Evolutionary conservation across 2,797 vertebrate species (phyloP).

Genomic region (Octomys mimax): DNA sequence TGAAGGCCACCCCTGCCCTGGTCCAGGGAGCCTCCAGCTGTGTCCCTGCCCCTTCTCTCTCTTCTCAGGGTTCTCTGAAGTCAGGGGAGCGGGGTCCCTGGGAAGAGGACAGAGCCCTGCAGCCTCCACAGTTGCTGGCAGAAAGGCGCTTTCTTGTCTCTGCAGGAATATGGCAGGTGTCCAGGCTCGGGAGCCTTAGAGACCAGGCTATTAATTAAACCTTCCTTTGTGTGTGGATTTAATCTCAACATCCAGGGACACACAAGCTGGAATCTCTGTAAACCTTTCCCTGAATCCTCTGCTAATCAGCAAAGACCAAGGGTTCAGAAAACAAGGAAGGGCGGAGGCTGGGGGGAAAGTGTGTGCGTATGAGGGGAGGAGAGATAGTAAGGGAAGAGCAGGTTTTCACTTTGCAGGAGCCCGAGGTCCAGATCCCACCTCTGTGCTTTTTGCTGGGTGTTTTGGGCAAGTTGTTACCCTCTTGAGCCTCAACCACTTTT

Average conservation of each 20-base stretch:
- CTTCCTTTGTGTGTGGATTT: conserved; percentile 25
- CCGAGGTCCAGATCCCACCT: not conserved
- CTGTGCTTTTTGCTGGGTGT: not conserved
- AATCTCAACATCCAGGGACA: conserved; percentile 18
- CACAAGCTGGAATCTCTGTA: conserved; percentile 26
- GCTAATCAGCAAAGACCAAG: not conserved
- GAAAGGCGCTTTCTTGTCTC: not conserved
- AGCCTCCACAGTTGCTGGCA: not conserved
- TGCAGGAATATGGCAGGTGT: not conserved
- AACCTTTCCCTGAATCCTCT: conserved; percentile 45
- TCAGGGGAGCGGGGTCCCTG: not conserved
- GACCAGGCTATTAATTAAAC: conserved; percentile 47
- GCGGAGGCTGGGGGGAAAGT: not conserved
- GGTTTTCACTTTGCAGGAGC: not conserved
- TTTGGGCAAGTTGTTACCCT: not conserved
- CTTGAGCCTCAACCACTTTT: not conserved
- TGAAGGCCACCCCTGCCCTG: not conserved
- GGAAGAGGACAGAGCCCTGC: not conserved
- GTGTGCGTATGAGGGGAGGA: no score
- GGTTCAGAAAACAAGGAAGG: not conserved
- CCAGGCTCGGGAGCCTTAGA: not conserved
- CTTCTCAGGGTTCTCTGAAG: not conserved
- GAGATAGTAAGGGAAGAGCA: not conserved
- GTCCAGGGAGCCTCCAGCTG: not conserved
- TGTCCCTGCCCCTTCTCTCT: not conserved